Percentiles rank a stretch among this genome's conserved stretches.
phyloP scores from a whole-genome alignment of 1,140 invertebrate genomes.

The Aphis gossypii region DNA sequence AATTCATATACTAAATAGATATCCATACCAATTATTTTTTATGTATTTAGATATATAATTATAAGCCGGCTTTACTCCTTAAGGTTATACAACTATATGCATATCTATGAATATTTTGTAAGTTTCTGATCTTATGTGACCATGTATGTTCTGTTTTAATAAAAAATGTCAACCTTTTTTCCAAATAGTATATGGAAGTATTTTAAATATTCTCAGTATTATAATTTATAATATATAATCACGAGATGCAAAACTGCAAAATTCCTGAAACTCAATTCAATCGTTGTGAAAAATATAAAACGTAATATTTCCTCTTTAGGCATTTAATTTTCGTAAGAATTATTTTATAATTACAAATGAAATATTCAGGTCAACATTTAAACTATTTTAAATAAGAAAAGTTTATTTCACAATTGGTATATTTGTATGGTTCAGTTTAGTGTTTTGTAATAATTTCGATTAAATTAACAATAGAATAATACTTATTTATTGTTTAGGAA shows the following conservation, averaged over 20 bases:
- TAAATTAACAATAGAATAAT: not conserved
- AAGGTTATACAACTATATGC: not conserved
- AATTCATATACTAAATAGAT: not conserved
- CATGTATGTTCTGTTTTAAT: not conserved
- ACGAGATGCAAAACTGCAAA: not conserved
- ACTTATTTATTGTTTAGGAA: not conserved
- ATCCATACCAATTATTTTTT: not conserved
- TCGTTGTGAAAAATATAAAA: not conserved
- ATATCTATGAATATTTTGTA: not conserved
- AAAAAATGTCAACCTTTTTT: not conserved
- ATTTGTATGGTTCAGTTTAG: not conserved
- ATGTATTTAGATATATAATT: not conserved
- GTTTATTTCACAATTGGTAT: not conserved
- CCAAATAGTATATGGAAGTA: not conserved
- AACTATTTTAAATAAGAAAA: constrained; percentile 7
- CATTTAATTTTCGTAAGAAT: not conserved
- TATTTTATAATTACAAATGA: constrained; percentile 12
- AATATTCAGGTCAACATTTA: constrained; percentile 11
- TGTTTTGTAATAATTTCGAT: not conserved
- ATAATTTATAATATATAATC: not conserved
- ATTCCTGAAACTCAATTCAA: not conserved
- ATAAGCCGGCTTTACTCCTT: not conserved
- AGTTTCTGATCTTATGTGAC: not conserved
- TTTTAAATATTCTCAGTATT: not conserved
- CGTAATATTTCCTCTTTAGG: not conserved